These are phyloP conservation scores for Torymus tubicola DNA, from an alignment of 2,888 invertebrate species.

Conservation along the genomic window DNA sequence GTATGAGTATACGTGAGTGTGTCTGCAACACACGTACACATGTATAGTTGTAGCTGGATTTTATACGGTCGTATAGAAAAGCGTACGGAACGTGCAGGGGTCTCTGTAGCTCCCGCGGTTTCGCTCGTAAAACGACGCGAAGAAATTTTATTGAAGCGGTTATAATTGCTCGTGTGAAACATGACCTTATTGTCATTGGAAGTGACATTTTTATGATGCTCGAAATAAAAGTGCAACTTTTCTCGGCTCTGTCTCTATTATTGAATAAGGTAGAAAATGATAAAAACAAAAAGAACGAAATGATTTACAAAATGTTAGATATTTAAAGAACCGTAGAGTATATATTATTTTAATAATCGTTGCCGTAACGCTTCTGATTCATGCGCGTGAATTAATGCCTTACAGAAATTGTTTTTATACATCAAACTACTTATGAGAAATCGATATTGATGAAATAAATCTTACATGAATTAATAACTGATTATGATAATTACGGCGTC, in stretches of 20 bases:
- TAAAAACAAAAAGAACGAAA: too few relatives aligned
- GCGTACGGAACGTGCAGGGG: background rate
- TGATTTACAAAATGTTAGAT: too few relatives aligned
- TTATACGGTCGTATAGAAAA: constrained; percentile 32
- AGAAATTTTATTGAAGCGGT: constrained; percentile 22
- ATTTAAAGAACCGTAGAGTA: too few relatives aligned
- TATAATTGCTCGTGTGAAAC: constrained; percentile 36
- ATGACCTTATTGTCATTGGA: constrained; percentile 10
- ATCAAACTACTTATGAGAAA: too few relatives aligned
- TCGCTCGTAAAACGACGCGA: constrained; percentile 14
- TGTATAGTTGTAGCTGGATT: constrained; percentile 1
- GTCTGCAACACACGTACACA: background rate
- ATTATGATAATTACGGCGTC: background rate
- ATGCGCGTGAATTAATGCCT: too few relatives aligned
- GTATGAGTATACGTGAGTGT: background rate
- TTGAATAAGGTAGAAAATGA: too few relatives aligned
- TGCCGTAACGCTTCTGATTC: too few relatives aligned
- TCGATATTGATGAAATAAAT: too few relatives aligned
- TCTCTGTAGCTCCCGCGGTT: background rate
- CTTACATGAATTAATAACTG: too few relatives aligned
- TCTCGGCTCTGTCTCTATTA: too few relatives aligned
- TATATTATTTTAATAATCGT: constrained; percentile 4
- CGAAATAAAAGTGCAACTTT: too few relatives aligned
- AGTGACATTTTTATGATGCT: background rate
- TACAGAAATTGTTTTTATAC: too few relatives aligned